Percentiles rank a stretch among this genome's conserved stretches.
Conservation (phyloP, 2,797 vertebrate genomes). For the Nannoperca australis region DNA sequence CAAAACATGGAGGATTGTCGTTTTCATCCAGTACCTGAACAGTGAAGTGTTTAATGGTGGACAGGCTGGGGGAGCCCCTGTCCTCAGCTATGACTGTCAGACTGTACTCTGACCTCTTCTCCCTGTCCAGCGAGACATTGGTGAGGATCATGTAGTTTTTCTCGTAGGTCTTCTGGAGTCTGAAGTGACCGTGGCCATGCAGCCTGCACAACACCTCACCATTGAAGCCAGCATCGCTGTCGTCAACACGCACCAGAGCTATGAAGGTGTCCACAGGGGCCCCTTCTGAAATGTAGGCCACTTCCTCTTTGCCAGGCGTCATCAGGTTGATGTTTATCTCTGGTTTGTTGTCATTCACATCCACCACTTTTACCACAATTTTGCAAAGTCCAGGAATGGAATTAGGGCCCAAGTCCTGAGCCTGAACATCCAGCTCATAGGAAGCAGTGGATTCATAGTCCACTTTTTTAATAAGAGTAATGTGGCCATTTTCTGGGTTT, state of each 20-base stretch:
- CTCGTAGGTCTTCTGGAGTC: slow-evolving; percentile 95
- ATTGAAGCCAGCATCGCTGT: slow-evolving; percentile 92
- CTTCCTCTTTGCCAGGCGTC: slow-evolving; percentile 94
- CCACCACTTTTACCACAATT: slow-evolving; percentile 95
- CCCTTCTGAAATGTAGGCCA: slow-evolving; percentile 94
- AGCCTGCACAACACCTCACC: slow-evolving; percentile 93
- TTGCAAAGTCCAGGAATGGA: slow-evolving; percentile 98
- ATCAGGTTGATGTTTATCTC: slow-evolving; percentile 97
- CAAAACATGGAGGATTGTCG: slow-evolving; percentile 95
- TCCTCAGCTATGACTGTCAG: slow-evolving; percentile 96
- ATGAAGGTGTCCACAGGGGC: slow-evolving; percentile 94
- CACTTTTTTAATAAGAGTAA: slow-evolving; percentile 93
- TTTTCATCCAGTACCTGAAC: slow-evolving; percentile 97
- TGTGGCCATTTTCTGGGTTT: slow-evolving; percentile 91
- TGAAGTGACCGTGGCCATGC: slow-evolving; percentile 96
- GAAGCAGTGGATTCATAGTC: slow-evolving; percentile 93
- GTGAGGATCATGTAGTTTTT: slow-evolving; percentile 98
- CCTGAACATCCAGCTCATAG: slow-evolving; percentile 96
- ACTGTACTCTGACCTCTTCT: slow-evolving; percentile 96
- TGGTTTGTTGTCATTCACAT: slow-evolving; percentile 97
- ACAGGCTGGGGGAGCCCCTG: slow-evolving; percentile 92
- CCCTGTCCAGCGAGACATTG: slow-evolving; percentile 93
- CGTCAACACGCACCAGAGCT: slow-evolving; percentile 93
- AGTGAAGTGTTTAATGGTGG: slow-evolving; percentile 96
- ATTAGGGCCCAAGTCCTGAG: slow-evolving; percentile 96